Percentiles rank a stretch among this genome's conserved stretches.
Conservation (phyloP, 2,888 invertebrate genomes). For the Lycophotia porphyrea region DNA sequence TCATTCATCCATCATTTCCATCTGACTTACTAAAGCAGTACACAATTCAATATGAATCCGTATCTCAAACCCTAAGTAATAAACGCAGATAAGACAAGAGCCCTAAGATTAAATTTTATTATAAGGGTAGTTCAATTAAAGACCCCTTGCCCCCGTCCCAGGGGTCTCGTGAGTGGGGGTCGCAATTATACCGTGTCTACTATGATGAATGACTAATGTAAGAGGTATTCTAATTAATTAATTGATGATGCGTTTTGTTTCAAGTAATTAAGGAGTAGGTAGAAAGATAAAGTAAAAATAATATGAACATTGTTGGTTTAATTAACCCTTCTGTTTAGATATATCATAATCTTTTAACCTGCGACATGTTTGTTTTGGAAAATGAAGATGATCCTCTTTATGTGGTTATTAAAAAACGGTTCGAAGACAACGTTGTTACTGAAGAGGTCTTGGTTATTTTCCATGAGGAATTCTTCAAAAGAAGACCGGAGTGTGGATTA, state of each 20-base stretch:
- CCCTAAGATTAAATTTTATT: slow-evolving; percentile 71
- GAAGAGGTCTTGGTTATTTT: background rate
- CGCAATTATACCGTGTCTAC: slow-evolving; percentile 62
- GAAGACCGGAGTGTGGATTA: background rate
- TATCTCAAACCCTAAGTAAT: slow-evolving; percentile 60
- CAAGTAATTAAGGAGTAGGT: slow-evolving; percentile 16
- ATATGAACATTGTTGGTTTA: background rate
- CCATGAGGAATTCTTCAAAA: no score
- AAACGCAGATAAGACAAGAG: slow-evolving; percentile 66
- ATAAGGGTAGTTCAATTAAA: slow-evolving; percentile 66
- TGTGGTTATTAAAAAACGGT: slow-evolving; percentile 2
- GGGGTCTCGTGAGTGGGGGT: slow-evolving; percentile 61
- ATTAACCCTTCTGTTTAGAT: slow-evolving; percentile 22
- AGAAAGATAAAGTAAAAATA: slow-evolving; percentile 1
- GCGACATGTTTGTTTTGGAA: background rate
- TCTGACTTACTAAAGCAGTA: slow-evolving; percentile 6
- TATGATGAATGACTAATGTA: slow-evolving; percentile 63
- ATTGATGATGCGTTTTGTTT: slow-evolving; percentile 61
- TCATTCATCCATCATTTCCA: background rate
- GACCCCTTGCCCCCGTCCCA: slow-evolving; percentile 48
- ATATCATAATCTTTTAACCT: slow-evolving; percentile 19
- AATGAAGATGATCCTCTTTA: background rate
- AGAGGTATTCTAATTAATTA: slow-evolving; percentile 66
- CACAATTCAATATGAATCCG: slow-evolving; percentile 55
- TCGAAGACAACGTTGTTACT: background rate